phyloP scores from a whole-genome alignment of 2,888 invertebrate genomes.

The Blastobasis lacticolella region DNA sequence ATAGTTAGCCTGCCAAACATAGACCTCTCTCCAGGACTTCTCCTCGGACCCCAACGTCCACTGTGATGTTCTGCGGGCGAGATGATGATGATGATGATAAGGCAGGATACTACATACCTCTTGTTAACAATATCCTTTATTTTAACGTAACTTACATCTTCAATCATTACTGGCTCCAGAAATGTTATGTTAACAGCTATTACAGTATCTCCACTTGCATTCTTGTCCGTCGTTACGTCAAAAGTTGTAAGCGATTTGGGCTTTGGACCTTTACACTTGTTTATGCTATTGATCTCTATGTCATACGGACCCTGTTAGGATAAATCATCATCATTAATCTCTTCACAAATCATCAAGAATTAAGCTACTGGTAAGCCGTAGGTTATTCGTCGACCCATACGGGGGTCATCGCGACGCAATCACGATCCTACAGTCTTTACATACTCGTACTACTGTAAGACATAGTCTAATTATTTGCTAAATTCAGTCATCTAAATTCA shows the following conservation, averaged over 20 bases:
- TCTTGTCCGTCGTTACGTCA: not conserved
- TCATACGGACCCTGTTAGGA: not conserved
- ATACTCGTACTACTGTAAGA: not conserved
- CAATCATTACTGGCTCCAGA: not conserved
- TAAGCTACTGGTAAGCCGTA: not conserved
- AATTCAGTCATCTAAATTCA: not conserved
- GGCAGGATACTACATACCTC: not conserved
- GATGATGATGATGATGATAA: not conserved
- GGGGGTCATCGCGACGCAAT: not conserved
- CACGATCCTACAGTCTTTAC: not conserved
- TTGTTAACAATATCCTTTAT: not conserved
- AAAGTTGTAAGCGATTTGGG: not conserved
- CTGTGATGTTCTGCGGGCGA: not conserved
- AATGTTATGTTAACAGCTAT: not conserved
- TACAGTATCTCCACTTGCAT: not conserved
- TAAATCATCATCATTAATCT: not conserved
- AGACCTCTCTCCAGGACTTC: not conserved
- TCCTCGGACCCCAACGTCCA: not conserved
- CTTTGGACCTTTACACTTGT: conserved; percentile 2
- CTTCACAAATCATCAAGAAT: not conserved
- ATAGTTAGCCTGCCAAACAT: not conserved
- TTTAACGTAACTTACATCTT: not conserved
- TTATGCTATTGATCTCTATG: not conserved
- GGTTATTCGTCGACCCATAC: not conserved
- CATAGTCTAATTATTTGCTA: not conserved